Evolutionary conservation across 2,113 vertebrate genomes (phyloP), one percentile per base, ranked within the genome.

Genomic region (Erythrocercus mccallii): DNA sequence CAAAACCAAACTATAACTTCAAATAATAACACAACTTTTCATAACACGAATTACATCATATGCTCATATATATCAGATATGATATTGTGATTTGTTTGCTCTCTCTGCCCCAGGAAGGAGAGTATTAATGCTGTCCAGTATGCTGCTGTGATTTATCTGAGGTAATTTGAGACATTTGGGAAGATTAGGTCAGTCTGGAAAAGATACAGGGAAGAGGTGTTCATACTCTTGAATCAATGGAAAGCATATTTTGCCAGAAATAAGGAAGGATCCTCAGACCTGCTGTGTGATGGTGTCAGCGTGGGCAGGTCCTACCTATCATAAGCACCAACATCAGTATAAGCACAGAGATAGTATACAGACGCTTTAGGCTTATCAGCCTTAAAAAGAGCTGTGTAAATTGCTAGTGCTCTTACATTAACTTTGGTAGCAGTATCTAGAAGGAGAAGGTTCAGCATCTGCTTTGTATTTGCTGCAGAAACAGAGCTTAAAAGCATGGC

Each of bases 201-300:
- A 30, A 74, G n/a, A 45, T 42, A 6, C 0, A 2, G 10, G 27
- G 30, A 70, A 66, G 58, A 50, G 20, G 5, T 51, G n/a, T 60
- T 40, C 1, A 5, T 53, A 31, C 0, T 0, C 35, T 71, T 4
- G 2, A 23, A 56, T 45, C 11, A 4, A 12, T 42, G 30, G 42
- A 73, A 35, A 76, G 19, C 4, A 0, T 24, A 2, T 78, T 66
- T 78, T 51, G 12, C 30, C 37, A 28, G 45, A 30, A 56, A 35
- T 2, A 5, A 12, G 20, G 73, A 53, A n/a, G 35, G 24, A 30
- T 22, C 15, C 1, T 3, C 2, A 8, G 17, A 31, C 1, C 2
- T 78, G 44, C 48, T 7, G 0, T 45, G 35, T 21, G 7, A 6
- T 33, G 51, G 5, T 87, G 81, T 60, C 40, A 60, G 14, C 48